phyloP scores from a whole-genome alignment of 92 coral and sea anemone genomes.

The Palythoa caribaeorum region DNA sequence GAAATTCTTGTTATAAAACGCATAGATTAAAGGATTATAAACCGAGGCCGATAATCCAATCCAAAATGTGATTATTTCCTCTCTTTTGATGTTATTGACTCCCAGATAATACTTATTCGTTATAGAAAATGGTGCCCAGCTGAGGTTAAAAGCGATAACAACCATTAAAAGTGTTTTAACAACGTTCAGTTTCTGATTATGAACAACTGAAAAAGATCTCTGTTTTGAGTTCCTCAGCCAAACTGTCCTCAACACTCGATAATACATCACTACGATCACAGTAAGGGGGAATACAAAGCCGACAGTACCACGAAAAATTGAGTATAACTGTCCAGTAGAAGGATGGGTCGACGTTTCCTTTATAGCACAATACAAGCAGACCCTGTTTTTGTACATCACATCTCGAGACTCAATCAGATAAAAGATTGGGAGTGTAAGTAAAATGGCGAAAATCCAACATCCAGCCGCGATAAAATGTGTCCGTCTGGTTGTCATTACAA shows the following conservation, averaged over 20 bases:
- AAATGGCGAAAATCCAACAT: constrained; percentile 72
- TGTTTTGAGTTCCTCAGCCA: constrained; percentile 58
- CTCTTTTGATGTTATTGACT: constrained; percentile 44
- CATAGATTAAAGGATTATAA: constrained; percentile 80
- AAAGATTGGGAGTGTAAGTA: constrained; percentile 64
- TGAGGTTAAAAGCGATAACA: constrained; percentile 74
- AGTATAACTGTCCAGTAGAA: constrained; percentile 56
- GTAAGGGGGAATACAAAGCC: constrained; percentile 67
- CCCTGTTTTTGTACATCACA: constrained; percentile 44
- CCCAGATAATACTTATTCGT: constrained; percentile 63
- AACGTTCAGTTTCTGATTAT: constrained; percentile 64
- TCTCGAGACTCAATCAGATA: constrained; percentile 64
- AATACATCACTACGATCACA: constrained; percentile 59
- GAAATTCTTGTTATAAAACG: constrained; percentile 83
- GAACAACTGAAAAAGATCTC: constrained; percentile 35
- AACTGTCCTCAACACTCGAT: constrained; percentile 67
- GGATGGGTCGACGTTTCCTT: constrained; percentile 60
- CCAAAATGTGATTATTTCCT: constrained; percentile 82
- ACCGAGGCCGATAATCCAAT: constrained; percentile 81
- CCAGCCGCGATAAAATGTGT: constrained; percentile 64
- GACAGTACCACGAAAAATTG: constrained; percentile 61
- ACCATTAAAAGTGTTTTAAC: constrained; percentile 73
- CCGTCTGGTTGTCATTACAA: constrained; percentile 60
- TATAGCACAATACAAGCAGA: constrained; percentile 66
- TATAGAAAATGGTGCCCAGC: constrained; percentile 85